Evolutionary conservation across 2,888 invertebrate species (phyloP), one percentile per base, ranked within the genome.

Genomic region (Dolomedes plantarius): DNA sequence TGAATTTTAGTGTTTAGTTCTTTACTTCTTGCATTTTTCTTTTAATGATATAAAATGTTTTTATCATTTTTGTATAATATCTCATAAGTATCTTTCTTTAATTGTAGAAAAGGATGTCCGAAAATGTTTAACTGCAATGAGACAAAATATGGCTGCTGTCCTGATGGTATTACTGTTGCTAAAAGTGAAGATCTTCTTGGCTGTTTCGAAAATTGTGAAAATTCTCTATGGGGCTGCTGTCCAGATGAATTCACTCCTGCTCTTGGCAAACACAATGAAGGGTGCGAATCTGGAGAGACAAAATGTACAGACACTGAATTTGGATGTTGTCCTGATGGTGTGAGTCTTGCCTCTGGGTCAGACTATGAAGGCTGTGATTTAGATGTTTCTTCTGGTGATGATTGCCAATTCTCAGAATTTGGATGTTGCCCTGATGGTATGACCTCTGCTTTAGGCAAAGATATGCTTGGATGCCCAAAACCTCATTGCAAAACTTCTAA

Each of bases 381-480:
- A n/a, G 80, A 78, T 56, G 77, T 78, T 6, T 81, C 73, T 56
- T 87, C 72, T 0, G 87, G 87, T 32, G 81, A 87, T 65, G 82
- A 85, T 31, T 86, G 85, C 13, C 29, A n/a, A 11, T 76, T 72
- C 23, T 72, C 76, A 0, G 72, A 75, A 7, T 68, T 79, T 90
- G 97, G 97, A 7, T 98, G 97, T 90, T 97, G 97, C 90, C 95
- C 96, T 3, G 96, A 98, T 91, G 94, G 94, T 90, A 94, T 94
- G 90, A 88, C 82, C 16, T 27, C 75, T 11, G 85, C 87, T n/a
- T 36, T 69, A 56, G 90, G 90, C 9, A 93, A 94, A 7, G 92
- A 94, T 89, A 94, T 95, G 87, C 94, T 95, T 89, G 93, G 92
- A 36, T 88, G 89, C 71, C 87, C 76, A 3, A 77, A 79, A 1